phyloP scores from a whole-genome alignment of 53 echinoderm and acorn worm genomes.

The Paracentrotus lividus region DNA sequence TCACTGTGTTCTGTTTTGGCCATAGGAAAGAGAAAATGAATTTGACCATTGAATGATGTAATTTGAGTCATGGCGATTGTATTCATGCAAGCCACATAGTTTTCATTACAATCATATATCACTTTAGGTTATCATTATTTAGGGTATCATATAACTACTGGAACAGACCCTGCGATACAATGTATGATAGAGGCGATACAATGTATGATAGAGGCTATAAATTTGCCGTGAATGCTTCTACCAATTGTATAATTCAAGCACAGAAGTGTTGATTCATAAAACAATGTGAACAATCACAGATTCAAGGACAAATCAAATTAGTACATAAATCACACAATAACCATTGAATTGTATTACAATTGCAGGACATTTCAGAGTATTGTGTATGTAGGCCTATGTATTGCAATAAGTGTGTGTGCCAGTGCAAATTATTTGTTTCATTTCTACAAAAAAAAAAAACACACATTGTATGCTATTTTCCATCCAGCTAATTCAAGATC shows the following conservation, averaged over 20 bases:
- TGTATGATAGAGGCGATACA: not conserved
- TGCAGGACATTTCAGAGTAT: not conserved
- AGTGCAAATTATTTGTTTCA: not conserved
- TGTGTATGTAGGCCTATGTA: not conserved
- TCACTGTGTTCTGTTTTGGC: too few relatives aligned
- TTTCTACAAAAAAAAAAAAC: not conserved
- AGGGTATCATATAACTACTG: not conserved
- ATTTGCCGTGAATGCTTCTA: not conserved
- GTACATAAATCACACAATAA: not conserved
- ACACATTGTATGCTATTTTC: not conserved
- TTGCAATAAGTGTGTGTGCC: not conserved
- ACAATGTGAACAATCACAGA: not conserved
- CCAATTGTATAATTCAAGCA: not conserved
- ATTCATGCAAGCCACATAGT: not conserved
- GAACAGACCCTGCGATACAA: too few relatives aligned
- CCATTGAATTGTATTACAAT: not conserved
- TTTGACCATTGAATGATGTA: not conserved
- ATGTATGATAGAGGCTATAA: not conserved
- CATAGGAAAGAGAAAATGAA: slow-evolving; percentile 36
- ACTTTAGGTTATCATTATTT: not conserved
- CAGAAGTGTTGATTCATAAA: not conserved
- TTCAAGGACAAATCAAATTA: not conserved
- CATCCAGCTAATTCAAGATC: not conserved
- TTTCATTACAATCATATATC: not conserved
- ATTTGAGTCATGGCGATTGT: slow-evolving; percentile 32